Conservation (phyloP, 2,113 vertebrate genomes). For the Calypte anna region DNA sequence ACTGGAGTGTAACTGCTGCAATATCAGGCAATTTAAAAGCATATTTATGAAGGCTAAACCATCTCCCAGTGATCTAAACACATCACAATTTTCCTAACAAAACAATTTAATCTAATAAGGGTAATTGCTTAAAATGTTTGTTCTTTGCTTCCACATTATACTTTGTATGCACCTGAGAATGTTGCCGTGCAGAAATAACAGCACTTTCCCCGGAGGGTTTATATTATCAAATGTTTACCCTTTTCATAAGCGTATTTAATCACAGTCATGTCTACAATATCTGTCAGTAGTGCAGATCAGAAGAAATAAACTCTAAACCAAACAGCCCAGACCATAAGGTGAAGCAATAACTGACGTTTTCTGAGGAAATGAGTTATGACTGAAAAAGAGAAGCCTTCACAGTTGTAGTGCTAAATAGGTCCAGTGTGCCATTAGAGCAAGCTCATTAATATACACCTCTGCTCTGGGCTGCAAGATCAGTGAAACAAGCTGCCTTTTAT, state of each 20-base stretch:
- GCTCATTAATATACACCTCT: conserved; percentile 77
- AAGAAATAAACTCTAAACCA: conserved; percentile 78
- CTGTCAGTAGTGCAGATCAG: conserved; percentile 78
- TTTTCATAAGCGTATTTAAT: conserved; percentile 61
- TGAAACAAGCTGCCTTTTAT: conserved; percentile 84
- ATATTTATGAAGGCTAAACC: conserved; percentile 35
- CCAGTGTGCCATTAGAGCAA: conserved; percentile 80
- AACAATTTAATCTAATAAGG: conserved; percentile 56
- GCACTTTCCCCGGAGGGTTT: conserved; percentile 17
- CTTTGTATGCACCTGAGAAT: conserved; percentile 58
- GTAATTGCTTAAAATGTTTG: conserved; percentile 52
- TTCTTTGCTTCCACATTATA: conserved; percentile 33
- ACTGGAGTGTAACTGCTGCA: background rate
- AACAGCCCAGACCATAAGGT: conserved; percentile 50
- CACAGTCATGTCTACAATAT: conserved; percentile 69
- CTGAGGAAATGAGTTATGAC: conserved; percentile 88
- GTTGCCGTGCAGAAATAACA: conserved; percentile 4
- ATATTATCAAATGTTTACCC: conserved; percentile 57
- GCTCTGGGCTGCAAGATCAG: conserved; percentile 72
- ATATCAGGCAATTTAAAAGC: background rate
- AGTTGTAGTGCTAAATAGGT: conserved; percentile 78
- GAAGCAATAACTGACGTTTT: conserved; percentile 77
- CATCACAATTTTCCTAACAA: conserved; percentile 32
- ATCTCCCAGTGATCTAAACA: conserved; percentile 40
- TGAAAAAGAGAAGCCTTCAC: conserved; percentile 79